Conservation (phyloP, 2,888 invertebrate genomes). For the Campoplex nolae region DNA sequence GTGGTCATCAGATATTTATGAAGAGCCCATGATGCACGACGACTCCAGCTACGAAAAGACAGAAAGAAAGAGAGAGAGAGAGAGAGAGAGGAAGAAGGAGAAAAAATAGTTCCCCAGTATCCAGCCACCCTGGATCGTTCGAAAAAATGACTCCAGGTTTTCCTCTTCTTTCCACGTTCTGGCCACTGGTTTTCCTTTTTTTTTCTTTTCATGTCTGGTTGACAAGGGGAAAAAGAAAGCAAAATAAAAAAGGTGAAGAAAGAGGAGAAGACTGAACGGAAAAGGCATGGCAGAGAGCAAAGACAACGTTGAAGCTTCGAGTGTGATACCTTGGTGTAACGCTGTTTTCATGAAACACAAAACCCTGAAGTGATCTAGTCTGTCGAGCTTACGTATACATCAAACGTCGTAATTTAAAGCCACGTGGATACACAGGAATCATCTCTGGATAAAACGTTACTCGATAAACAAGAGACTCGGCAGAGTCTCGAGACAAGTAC, state of each 20-base stretch:
- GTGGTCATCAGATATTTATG: constrained; percentile 77
- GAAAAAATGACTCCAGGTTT: constrained; percentile 31
- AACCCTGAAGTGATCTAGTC: neutral
- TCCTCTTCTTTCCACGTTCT: constrained; percentile 3
- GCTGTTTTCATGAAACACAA: neutral
- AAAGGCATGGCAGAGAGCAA: neutral
- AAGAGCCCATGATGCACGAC: constrained; percentile 71
- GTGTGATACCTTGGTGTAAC: neutral
- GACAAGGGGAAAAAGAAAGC: constrained; percentile 41
- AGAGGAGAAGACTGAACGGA: neutral
- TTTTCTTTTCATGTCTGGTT: constrained; percentile 39
- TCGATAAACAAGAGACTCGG: no score
- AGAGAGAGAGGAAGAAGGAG: no score
- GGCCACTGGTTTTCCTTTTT: neutral
- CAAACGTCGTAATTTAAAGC: neutral
- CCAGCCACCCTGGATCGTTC: constrained; percentile 46
- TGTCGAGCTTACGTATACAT: neutral
- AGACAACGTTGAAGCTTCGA: neutral
- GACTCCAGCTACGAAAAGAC: constrained; percentile 56
- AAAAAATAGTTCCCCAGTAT: neutral
- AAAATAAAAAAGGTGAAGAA: constrained; percentile 41
- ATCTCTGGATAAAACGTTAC: no score
- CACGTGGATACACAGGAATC: no score
- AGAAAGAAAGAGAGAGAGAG: no score
- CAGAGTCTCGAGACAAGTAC: no score